These are phyloP conservation scores for Nycticryphes semicollaris DNA, from an alignment of 2,113 vertebrate species.

Conservation along the genomic window DNA sequence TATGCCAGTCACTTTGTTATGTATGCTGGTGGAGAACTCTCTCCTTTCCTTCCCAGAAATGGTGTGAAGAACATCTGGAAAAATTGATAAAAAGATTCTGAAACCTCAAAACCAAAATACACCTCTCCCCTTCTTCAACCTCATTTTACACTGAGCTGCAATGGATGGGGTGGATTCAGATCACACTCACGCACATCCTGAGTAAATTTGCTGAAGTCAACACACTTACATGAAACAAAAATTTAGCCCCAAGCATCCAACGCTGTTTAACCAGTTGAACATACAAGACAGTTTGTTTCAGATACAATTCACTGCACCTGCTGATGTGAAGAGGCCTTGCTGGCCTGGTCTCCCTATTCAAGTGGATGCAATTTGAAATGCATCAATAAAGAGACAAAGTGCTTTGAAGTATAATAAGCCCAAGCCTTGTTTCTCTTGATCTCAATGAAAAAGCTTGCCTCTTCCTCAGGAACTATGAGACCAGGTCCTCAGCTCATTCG, in stretches of 20 bases:
- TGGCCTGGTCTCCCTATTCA: background rate
- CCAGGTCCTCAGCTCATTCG: background rate
- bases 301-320: background rate
- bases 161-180: background rate
- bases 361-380: background rate
- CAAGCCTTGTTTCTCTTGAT: background rate
- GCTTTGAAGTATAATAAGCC: background rate
- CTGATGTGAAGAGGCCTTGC: background rate
- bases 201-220: background rate
- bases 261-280: background rate
- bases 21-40: constrained; percentile 25
- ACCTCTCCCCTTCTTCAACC: background rate
- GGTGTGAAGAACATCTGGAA: constrained; percentile 62
- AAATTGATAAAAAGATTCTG: constrained; percentile 47
- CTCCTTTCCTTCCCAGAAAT: constrained; percentile 28
- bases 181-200: background rate
- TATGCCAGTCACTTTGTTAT: constrained; percentile 60
- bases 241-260: background rate
- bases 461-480: background rate
- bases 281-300: background rate
- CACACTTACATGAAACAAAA: background rate
- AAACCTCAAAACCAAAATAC: constrained; percentile 16
- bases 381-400: background rate
- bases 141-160: background rate
- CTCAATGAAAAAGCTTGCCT: background rate